Percentiles rank a stretch among this genome's conserved stretches.
phyloP scores from a whole-genome alignment of 2,888 invertebrate genomes.

The Orchesellides sinensis region DNA sequence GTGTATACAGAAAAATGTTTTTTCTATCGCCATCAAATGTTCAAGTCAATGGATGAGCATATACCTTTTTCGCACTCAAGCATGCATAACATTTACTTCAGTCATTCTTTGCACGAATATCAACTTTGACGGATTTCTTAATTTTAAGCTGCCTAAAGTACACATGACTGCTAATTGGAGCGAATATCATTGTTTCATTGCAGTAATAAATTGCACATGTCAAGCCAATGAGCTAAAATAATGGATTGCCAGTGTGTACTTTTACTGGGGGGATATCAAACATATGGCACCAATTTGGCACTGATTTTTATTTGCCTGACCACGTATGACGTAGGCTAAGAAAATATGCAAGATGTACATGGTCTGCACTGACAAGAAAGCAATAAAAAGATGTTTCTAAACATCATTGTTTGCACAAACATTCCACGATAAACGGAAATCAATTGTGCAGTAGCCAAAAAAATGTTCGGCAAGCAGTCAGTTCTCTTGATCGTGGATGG shows the following conservation, averaged over 20 bases:
- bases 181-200: constrained; percentile 48
- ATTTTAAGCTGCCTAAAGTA: constrained; percentile 18
- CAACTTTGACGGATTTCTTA: constrained; percentile 43
- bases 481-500: too few relatives aligned
- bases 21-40: constrained; percentile 17
- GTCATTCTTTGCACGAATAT: constrained; percentile 10
- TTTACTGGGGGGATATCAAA: background rate
- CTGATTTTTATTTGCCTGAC: background rate
- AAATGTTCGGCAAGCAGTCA: constrained; percentile 12
- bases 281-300: background rate
- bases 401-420: constrained; percentile 15
- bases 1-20: constrained; percentile 32
- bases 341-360: background rate
- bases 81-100: background rate
- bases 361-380: background rate
- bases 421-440: constrained; percentile 34
- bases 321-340: background rate
- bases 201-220: constrained; percentile 11
- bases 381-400: constrained; percentile 37
- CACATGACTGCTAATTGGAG: constrained; percentile 37
- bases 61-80: background rate
- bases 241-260: too few relatives aligned
- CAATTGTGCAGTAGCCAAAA: constrained; percentile 26
- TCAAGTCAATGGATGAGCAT: background rate
- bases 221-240: background rate